phyloP scores from a whole-genome alignment of 2,797 vertebrate species.

The Clarias fuscus region DNA sequence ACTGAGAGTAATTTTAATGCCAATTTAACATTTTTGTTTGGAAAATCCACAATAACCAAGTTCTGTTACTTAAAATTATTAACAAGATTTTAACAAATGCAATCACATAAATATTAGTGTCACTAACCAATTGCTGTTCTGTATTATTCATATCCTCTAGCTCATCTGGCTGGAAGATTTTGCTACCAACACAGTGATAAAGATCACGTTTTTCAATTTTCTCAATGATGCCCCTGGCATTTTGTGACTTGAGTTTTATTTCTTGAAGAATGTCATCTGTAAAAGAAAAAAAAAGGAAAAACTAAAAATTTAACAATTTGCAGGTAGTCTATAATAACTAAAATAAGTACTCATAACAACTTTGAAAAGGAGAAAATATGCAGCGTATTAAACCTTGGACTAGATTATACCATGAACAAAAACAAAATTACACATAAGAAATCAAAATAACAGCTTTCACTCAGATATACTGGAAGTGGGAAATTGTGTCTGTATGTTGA shows the following conservation, averaged over 20 bases:
- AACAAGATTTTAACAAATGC: not conserved
- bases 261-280: slow-evolving; percentile 23
- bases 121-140: not conserved
- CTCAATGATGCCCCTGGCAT: not conserved
- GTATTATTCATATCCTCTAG: not conserved
- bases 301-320: not conserved
- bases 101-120: not conserved
- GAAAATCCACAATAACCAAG: not conserved
- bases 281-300: not conserved
- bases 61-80: not conserved
- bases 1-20: not conserved
- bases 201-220: slow-evolving; percentile 11
- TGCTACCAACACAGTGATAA: slow-evolving; percentile 20
- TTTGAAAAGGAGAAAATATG: not conserved
- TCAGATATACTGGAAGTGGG: no score
- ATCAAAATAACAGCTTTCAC: no score
- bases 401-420: no score
- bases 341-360: not conserved
- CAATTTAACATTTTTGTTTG: not conserved
- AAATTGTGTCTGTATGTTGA: no score
- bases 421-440: no score
- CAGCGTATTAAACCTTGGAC: no score
- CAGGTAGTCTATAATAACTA: not conserved
- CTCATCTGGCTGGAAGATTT: not conserved
- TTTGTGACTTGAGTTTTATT: not conserved